These are phyloP conservation scores for Ceratotherium simum DNA, from an alignment of 2,113 vertebrate species.

Conservation along the genomic window DNA sequence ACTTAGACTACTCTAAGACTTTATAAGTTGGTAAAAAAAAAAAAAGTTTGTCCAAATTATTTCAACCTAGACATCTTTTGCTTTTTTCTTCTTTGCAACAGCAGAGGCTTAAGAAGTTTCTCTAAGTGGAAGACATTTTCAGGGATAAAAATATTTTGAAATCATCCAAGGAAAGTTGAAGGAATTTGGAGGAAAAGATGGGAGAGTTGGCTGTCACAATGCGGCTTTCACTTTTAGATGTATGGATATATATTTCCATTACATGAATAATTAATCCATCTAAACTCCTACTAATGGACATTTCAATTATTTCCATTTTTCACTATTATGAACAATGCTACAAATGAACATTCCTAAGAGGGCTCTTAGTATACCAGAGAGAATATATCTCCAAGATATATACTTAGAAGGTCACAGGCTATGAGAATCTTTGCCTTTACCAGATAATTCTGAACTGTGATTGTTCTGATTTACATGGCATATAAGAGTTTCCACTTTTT, in stretches of 20 bases:
- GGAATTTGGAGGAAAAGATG: not conserved
- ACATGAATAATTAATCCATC: not conserved
- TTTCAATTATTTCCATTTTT: slow-evolving; percentile 25
- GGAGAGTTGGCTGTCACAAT: not conserved
- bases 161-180: not conserved
- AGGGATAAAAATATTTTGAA: slow-evolving; percentile 34
- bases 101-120: not conserved
- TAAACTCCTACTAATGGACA: not conserved
- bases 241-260: not conserved
- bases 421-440: not conserved
- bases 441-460: slow-evolving; percentile 9
- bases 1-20: not conserved
- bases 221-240: not conserved
- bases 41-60: not conserved
- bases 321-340: not conserved
- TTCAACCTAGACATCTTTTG: slow-evolving; percentile 42
- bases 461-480: not conserved
- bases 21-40: slow-evolving; percentile 29
- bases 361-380: not conserved
- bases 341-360: not conserved
- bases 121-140: not conserved
- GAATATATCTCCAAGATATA: not conserved
- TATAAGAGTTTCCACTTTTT: not conserved
- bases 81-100: slow-evolving; percentile 29
- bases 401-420: not conserved